Percentiles rank a stretch among this genome's conserved stretches.
Conservation (phyloP, 2,888 invertebrate species). For the Plagiodera versicolora region DNA sequence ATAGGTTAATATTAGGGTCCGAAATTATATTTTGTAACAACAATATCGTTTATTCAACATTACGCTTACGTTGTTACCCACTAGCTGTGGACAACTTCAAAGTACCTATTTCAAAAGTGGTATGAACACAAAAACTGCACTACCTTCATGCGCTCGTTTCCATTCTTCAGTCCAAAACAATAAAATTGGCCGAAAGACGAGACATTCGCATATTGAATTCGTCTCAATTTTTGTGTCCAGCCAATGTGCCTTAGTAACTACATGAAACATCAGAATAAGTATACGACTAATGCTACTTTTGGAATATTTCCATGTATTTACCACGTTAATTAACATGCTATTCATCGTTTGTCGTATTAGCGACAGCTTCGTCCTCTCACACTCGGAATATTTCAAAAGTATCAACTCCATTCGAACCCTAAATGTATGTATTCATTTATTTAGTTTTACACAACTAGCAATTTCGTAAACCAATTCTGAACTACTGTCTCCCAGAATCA, state of each 20-base stretch:
- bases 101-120: conserved; percentile 20
- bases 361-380: conserved; percentile 2
- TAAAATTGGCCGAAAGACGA: not conserved
- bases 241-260: conserved; percentile 15
- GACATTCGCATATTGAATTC: conserved; percentile 5
- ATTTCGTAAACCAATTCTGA: conserved; percentile 52
- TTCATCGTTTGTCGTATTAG: not conserved
- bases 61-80: conserved; percentile 27
- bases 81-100: conserved; percentile 23
- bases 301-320: conserved; percentile 18
- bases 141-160: not conserved
- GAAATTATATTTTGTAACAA: conserved; percentile 29
- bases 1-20: conserved; percentile 34
- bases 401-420: conserved; percentile 24
- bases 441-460: conserved; percentile 28
- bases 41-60: conserved; percentile 23
- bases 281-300: conserved; percentile 21
- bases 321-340: not conserved
- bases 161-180: not conserved
- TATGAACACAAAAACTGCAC: not conserved
- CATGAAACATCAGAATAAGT: conserved; percentile 28
- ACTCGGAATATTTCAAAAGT: conserved; percentile 21
- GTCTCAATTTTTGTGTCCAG: conserved; percentile 9
- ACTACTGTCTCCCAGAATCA: conserved; percentile 52
- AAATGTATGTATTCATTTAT: conserved; percentile 22